Conservation (phyloP, 2,797 vertebrate species). For the Sparidentex hasta region DNA sequence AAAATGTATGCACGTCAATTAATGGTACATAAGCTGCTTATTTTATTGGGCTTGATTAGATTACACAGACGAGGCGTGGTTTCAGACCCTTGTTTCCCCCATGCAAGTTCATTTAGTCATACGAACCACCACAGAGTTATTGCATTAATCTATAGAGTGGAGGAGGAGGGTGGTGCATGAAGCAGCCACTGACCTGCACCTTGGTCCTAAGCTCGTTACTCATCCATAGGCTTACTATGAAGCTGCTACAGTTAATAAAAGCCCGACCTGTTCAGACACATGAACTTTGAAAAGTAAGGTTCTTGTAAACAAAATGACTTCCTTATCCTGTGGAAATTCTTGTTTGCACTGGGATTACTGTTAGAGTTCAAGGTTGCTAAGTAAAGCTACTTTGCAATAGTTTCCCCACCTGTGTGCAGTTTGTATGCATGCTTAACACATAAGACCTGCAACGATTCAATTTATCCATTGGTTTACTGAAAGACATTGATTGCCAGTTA, state of each 20-base stretch:
- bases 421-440: not conserved
- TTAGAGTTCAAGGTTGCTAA: not conserved
- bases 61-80: not conserved
- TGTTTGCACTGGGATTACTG: not conserved
- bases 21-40: not conserved
- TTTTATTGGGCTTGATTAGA: not conserved
- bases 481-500: no score
- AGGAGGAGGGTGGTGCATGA: not conserved
- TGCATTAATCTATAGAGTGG: not conserved
- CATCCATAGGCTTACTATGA: not conserved
- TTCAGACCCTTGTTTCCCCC: not conserved
- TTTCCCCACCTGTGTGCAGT: not conserved
- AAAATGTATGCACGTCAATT: slow-evolving; percentile 1
- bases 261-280: not conserved
- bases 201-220: not conserved
- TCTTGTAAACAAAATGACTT: not conserved
- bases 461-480: no score
- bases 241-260: not conserved
- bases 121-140: not conserved
- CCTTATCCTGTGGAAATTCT: no score
- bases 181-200: not conserved
- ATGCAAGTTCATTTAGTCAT: not conserved
- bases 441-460: no score
- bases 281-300: not conserved
- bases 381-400: not conserved